Evolutionary conservation across 1,140 invertebrate species (phyloP).

Genomic region (Pogonomyrmex barbatus): DNA sequence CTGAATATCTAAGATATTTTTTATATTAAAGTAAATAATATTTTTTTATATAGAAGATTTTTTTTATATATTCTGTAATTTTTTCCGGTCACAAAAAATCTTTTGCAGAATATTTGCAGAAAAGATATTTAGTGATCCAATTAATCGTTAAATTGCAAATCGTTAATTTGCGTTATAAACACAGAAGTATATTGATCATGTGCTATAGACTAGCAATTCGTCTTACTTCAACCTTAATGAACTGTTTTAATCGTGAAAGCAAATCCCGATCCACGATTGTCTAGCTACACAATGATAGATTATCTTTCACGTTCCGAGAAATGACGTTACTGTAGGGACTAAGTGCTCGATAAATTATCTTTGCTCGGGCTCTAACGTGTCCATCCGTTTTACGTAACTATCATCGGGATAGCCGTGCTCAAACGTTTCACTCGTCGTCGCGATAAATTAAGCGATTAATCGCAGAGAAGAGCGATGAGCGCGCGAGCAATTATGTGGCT

Average conservation of each 20-base stretch:
- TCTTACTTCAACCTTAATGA: slow-evolving; percentile 49
- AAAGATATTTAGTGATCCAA: neutral
- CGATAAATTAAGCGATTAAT: slow-evolving; percentile 58
- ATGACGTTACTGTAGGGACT: slow-evolving; percentile 41
- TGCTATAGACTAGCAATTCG: slow-evolving; percentile 32
- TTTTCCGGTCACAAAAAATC: neutral
- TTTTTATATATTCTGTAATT: neutral
- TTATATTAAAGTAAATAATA: neutral
- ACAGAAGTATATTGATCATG: slow-evolving; percentile 8
- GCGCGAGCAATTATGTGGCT: slow-evolving; percentile 34
- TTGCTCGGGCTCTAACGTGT: slow-evolving; percentile 28
- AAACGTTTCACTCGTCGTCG: slow-evolving; percentile 45
- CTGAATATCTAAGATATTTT: neutral
- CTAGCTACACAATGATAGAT: slow-evolving; percentile 47
- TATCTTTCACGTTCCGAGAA: slow-evolving; percentile 47
- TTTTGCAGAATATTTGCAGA: neutral
- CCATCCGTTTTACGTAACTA: slow-evolving; percentile 51
- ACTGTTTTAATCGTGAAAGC: slow-evolving; percentile 52
- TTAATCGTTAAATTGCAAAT: neutral
- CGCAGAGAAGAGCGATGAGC: slow-evolving; percentile 25
- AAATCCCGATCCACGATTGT: slow-evolving; percentile 54
- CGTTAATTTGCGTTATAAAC: neutral
- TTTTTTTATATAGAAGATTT: neutral
- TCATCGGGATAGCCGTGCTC: slow-evolving; percentile 26
- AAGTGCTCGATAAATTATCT: slow-evolving; percentile 61